phyloP scores from a whole-genome alignment of 2,113 vertebrate species.

The Campylorhamphus procurvoides region DNA sequence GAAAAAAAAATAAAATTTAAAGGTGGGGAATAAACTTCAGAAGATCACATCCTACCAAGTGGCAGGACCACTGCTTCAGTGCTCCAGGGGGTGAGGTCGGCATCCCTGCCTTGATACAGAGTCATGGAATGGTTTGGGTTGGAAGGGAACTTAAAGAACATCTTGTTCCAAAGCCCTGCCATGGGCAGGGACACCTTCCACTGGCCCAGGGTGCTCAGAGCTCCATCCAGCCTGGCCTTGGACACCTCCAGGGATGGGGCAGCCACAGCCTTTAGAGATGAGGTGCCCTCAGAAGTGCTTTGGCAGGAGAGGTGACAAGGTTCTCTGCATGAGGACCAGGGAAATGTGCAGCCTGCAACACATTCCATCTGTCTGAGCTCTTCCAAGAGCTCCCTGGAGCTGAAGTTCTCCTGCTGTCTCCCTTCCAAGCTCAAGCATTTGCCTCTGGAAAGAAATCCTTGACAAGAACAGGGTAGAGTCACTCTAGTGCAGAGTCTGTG shows the following conservation, averaged over 20 bases:
- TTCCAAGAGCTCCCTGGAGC: neutral
- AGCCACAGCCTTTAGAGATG: neutral
- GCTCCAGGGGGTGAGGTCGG: neutral
- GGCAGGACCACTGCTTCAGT: neutral
- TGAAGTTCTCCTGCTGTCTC: neutral
- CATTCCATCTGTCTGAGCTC: neutral
- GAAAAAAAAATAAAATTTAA: neutral
- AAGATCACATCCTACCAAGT: neutral
- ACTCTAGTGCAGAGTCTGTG: neutral
- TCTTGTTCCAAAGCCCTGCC: neutral
- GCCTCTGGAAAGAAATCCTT: neutral
- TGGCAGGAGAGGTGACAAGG: neutral
- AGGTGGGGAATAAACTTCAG: neutral
- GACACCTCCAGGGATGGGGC: fast-evolving
- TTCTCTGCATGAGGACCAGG: neutral
- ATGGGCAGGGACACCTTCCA: neutral
- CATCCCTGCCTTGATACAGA: neutral
- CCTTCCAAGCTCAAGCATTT: neutral
- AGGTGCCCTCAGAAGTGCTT: neutral
- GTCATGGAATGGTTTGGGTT: neutral
- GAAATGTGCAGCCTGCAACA: neutral
- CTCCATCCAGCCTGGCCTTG: neutral
- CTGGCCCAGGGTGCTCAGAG: neutral
- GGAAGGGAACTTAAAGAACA: neutral
- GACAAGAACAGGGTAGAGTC: neutral